A percentile compares a stretch with the other conserved stretches of the same genome.
Conservation (phyloP, 2,113 vertebrate species). For the Rhinopithecus roxellana region DNA sequence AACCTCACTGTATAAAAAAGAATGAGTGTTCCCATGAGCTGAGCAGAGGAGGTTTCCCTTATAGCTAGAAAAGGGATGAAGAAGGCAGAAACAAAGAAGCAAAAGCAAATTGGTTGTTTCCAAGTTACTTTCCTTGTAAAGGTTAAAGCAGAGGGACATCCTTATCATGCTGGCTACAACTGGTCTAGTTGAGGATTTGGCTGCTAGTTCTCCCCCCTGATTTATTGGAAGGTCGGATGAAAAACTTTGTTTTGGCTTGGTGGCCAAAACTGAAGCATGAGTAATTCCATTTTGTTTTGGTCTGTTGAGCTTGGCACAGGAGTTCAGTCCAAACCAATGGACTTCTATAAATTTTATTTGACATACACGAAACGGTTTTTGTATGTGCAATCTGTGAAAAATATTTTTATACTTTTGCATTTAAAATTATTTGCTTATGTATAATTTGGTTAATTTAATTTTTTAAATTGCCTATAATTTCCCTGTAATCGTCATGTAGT, state of each 20-base stretch:
- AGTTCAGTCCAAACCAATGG: background rate
- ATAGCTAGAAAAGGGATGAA: background rate
- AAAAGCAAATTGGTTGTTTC: background rate
- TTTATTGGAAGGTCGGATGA: background rate
- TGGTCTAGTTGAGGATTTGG: background rate
- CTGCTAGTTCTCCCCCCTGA: background rate
- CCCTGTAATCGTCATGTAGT: slow-evolving; percentile 18
- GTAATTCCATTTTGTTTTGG: background rate
- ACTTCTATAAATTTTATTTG: background rate
- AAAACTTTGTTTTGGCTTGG: background rate
- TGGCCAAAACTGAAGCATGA: background rate
- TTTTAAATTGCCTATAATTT: slow-evolving; percentile 44
- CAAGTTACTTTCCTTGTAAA: background rate
- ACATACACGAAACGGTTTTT: background rate
- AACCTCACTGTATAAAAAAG: background rate
- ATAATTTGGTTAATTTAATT: slow-evolving; percentile 56
- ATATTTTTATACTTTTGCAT: slow-evolving; percentile 28
- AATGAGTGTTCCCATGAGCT: background rate
- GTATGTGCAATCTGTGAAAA: slow-evolving; percentile 2
- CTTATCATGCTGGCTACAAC: background rate
- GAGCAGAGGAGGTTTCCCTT: background rate
- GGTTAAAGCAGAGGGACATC: background rate
- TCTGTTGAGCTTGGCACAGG: background rate
- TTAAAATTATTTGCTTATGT: slow-evolving; percentile 55
- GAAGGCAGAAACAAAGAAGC: background rate